Base-by-base conservation (phyloP, 2,888 invertebrate species). In the Melanostoma scalare region DNA sequence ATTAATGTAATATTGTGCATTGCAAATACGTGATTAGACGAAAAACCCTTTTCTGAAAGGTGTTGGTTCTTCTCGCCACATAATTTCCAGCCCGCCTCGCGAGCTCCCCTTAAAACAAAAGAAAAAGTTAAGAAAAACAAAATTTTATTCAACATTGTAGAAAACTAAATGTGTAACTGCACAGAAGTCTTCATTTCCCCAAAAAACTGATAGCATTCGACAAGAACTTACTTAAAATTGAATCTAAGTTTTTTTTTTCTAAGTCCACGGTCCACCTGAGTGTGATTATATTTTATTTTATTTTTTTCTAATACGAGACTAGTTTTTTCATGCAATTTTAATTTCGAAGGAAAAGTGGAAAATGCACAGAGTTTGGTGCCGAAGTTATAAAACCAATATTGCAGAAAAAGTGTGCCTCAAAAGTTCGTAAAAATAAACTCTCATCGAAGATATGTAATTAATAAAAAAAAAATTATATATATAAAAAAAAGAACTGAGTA, bases 331-430 rank as follows among this genome's bases (percentile, higher is more conserved):
- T 68, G 6, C 36, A 40, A 55, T 65, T 76, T 53, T 61, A 36
- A 67, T 72, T 73, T 77, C 48, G 52, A 63, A 80, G 67, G 55
- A 77, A 76, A 77, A 77, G 38, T 58, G 61, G 38, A 50, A 72
- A 72, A 82, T 82, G 82, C 78, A 68, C 52, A 78, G 56, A 69
- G 50, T 63, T 77, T 58, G 78, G 63, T 65, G 73, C 65, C 78
- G 35, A 82, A 82, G 68, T 82, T 82, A 82, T 73, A 82, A 82
- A 82, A 82, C 78, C 69, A 82, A 78, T 69, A 82, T 74, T 69
- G 63, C 63, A 82, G 73, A 58, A 31, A 78, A 76, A 76, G 61
- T 67, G 42, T 67, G 55, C 36, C 50, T 33, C 20, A 53, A n/a
- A 77, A 73, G 65, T 53, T 73, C 56, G 67, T 82, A 72, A 68